Base-by-base conservation (phyloP, 2,888 invertebrate genomes). In the Orgyia antiqua region DNA sequence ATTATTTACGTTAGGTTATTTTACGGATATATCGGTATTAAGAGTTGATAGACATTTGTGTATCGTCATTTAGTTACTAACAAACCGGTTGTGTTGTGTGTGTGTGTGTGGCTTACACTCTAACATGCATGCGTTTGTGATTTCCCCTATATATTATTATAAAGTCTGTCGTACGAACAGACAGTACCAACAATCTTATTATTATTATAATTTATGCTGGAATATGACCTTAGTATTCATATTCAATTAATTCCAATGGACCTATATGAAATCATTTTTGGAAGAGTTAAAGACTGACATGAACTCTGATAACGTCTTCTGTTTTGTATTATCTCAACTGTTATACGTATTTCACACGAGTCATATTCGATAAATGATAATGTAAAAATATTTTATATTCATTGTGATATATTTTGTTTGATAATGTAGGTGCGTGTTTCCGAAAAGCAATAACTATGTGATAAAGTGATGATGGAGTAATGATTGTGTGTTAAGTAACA, bases 81-180 rank as follows among this genome's bases (percentile, higher is more conserved):
- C 83, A 73, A 74, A 66, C 74, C 68, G 84, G 84, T 84, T 86
- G 84, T 84, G 86, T 83, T 68, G 84, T 84, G 83, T 82, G 83
- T 72, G 80, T 68, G 84, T 84, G 83, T 82, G 83, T 72, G 80
- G 80, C 78, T 84, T 80, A 73, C 66, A 73, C 67, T 64, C 76
- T 84, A 84, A 84, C 83, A 78, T 76, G 80, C 79, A 82, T 83
- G 84, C 74, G 84, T 84, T 83, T 84, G 78, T 75, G 73, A 68
- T 70, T 77, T 67, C 55, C 51, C 69, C 70, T 58, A 51, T 45
- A 15, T 15, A 15, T 4, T 15, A 39, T 47, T 42, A 42, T 48
- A 37, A 33, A 41, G 49, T 52, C 49, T 40, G 44, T 24, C 36
- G 38, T 33, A 12, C 28, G 33, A 21, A 56, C 57, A 46, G 56